Base-by-base conservation (phyloP, 2,113 vertebrate species). In the Nycticorax nycticorax region DNA sequence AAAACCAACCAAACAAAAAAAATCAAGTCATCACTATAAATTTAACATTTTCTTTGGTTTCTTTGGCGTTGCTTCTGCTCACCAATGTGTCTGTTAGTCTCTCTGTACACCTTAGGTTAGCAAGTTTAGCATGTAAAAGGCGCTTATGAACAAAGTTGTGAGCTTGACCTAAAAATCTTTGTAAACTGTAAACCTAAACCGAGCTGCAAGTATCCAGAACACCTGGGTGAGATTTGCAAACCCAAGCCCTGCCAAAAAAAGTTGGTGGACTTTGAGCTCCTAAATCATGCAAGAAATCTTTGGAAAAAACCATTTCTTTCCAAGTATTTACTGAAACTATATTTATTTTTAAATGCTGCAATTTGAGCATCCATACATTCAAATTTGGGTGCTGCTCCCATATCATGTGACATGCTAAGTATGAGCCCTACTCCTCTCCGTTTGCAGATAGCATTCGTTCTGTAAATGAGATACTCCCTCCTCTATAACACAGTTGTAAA, bases 261-360 rank as follows among this genome's bases (percentile, higher is more conserved):
- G 3, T 2, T 14, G 5, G 18, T 53, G 33, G 23, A 64, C 48
- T 81, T 57, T 53, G 41, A 35, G 35, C 32, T 87, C 35, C 68
- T 72, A 71, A 32, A 68, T 56, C 10, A 33, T 1, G 1, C 41
- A 57, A 77, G 12, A 33, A 10, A 62, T 15, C 23, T 75, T 33
- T 4, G 3, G 2, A 41, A 56, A 41, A 41, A 18, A 13, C 12
- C 0, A 8, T 17, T n/a, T n/a, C 14, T 64, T 84, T 32, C 14
- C 0, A 15, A 62, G 24, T 17, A 60, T 87, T 79, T 67, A 14
- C 17, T 30, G 26, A 60, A 92, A 66, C 10, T 0, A 4, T 20
- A 56, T 64, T 95, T 91, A 93, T 88, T 93, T 94, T 93, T 74
- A 92, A 73, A 45, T 17, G n/a, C 26, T 94, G 88, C 85, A 92